These are phyloP conservation scores for Theodoxus fluviatilis DNA, from an alignment of 2,888 invertebrate species.

Conservation along the genomic window DNA sequence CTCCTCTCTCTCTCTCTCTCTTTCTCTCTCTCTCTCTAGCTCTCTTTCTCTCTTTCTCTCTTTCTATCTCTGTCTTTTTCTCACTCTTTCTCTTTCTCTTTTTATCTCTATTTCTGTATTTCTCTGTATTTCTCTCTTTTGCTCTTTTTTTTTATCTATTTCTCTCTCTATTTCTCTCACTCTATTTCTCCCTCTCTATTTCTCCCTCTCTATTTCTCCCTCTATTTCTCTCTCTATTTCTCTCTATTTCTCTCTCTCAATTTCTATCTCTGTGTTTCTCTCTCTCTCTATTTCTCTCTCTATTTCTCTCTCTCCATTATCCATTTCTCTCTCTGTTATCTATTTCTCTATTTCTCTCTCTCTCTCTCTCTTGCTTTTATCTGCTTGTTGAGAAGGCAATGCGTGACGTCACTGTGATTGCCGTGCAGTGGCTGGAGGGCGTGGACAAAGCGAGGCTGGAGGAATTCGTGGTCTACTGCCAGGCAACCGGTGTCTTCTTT, in stretches of 20 bases:
- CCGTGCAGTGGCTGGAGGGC: conserved; percentile 36
- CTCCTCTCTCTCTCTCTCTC: neutral
- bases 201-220: neutral
- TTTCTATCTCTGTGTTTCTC: neutral
- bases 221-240: neutral
- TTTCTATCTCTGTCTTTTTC: conserved; percentile 1
- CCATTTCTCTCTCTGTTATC: neutral
- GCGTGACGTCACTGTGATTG: neutral
- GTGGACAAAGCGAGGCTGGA: conserved; percentile 24
- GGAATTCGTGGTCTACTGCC: conserved; percentile 33
- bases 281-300: neutral
- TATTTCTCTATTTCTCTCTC: neutral
- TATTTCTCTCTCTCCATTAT: neutral
- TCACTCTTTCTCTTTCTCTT: neutral
- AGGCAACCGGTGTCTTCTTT: conserved; percentile 35
- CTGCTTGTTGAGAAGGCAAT: neutral
- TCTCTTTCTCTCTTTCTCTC: neutral
- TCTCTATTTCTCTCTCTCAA: neutral
- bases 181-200: neutral
- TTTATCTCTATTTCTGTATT: neutral
- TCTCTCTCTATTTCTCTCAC: neutral
- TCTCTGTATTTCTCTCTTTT: neutral
- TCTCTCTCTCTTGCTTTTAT: neutral
- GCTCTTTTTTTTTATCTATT: neutral
- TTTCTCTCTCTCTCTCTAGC: conserved; percentile 4